These are phyloP conservation scores for Nerophis lumbriciformis DNA, from an alignment of 2,113 vertebrate species.

Conservation along the genomic window DNA sequence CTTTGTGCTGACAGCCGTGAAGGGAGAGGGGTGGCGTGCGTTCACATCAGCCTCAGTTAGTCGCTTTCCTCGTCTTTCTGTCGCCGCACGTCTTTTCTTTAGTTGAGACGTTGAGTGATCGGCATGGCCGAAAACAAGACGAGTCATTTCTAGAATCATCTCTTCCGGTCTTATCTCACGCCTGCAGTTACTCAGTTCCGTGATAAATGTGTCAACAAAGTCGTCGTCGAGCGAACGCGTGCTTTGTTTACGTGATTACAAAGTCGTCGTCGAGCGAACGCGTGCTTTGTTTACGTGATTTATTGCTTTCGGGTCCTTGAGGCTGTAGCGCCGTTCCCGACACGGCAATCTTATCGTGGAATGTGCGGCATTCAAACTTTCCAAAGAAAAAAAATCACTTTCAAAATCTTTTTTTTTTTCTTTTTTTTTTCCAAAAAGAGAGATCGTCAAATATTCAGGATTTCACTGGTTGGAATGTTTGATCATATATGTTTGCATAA, in stretches of 20 bases:
- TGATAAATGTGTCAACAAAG: background rate
- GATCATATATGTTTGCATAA: no score
- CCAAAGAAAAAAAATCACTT: no score
- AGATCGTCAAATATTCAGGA: no score
- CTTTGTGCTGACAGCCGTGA: slow-evolving; percentile 49
- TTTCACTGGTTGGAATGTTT: no score
- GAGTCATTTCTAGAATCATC: background rate
- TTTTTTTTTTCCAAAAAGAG: no score
- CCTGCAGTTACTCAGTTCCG: slow-evolving; percentile 9
- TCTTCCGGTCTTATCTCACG: slow-evolving; percentile 19
- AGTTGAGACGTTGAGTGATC: slow-evolving; percentile 23
- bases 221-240: background rate
- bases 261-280: background rate
- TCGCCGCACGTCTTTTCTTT: background rate
- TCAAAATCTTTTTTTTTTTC: no score
- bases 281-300: background rate
- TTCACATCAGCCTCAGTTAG: slow-evolving; percentile 36
- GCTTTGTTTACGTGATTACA: background rate
- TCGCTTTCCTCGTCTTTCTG: slow-evolving; percentile 22
- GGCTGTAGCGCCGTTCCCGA: no score
- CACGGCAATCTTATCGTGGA: no score
- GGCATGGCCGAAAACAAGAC: slow-evolving; percentile 2
- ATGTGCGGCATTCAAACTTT: no score
- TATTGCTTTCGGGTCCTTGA: background rate
- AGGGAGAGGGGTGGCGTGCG: slow-evolving; percentile 35